Base-by-base conservation (phyloP, 2,888 invertebrate genomes). In the Pristionchus entomophagus region DNA sequence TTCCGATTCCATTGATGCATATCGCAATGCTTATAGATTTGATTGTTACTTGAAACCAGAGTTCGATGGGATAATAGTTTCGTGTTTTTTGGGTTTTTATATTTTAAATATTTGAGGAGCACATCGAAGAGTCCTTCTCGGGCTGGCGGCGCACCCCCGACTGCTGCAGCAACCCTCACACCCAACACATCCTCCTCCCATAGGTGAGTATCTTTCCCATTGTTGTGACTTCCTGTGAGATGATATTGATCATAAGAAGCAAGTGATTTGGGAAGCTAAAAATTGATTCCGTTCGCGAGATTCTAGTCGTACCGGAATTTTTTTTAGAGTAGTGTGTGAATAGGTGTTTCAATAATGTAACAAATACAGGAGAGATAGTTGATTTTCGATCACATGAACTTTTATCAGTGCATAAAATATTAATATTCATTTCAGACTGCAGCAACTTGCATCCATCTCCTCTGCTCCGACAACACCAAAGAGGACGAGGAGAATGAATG, bases 401-500 rank as follows among this genome's bases (percentile, higher is more conserved):
- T n/a, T n/a, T n/a, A n/a, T n/a, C n/a, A n/a, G n/a, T n/a, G n/a
- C n/a, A n/a, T n/a, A n/a, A n/a, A n/a, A n/a, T n/a, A n/a, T n/a
- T n/a, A n/a, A n/a, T n/a, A n/a, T n/a, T 45, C 45, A 6, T 45
- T 0, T 86, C 65, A 88, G 91, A 29, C 86, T 88, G 12, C 88
- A 84, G 59, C 91, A 91, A 53, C 87, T 91, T n/a, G 88, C 88
- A 17, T 83, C 85, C 19, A 90, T 91, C 22, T 86, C 87, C 5
- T 87, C 88, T 14, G 88, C 87, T 0, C 88, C 89, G 4, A 53
- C 89, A 26, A 88, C 88, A 12, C 87, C 90, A 2, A 82, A 88
- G n/a, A 85, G 88, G 69, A 29, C 85, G 35, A 84, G 85, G n/a
- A 88, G 88, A 84, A 41, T 51, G 83, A 49, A n/a, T 3, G 84